Evolutionary conservation across 2,797 vertebrate genomes (phyloP).

Genomic region (Danio aesculapii): DNA sequence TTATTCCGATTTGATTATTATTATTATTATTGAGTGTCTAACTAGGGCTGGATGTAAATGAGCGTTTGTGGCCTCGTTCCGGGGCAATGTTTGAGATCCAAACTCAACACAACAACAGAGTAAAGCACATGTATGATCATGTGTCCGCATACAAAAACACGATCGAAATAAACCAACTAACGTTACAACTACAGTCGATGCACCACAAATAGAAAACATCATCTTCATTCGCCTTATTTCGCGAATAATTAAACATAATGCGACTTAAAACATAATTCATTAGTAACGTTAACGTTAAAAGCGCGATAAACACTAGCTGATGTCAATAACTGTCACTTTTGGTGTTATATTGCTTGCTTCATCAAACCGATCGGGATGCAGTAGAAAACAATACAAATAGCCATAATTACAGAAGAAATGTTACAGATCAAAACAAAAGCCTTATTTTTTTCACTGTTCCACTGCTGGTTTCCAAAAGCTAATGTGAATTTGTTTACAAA

Average conservation of each 20-base stretch:
- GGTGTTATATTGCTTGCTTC: neutral
- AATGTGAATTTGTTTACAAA: neutral
- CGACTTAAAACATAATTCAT: neutral
- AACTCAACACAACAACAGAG: neutral
- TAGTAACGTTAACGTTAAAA: too few species aligned
- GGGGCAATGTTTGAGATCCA: neutral
- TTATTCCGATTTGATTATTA: neutral
- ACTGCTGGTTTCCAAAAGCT: conserved; percentile 17
- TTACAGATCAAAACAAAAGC: conserved; percentile 21
- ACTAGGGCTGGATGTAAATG: neutral
- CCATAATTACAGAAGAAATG: neutral
- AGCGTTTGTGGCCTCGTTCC: neutral
- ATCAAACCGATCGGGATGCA: neutral
- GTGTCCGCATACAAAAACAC: neutral
- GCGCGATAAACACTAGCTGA: neutral
- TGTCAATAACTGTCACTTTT: neutral
- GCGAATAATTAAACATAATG: neutral
- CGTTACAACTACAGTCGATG: neutral
- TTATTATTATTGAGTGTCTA: neutral
- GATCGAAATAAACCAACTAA: neutral
- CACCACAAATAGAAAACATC: neutral
- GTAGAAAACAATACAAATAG: neutral
- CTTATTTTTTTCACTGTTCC: conserved; percentile 15
- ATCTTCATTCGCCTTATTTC: neutral
- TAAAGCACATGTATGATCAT: neutral